These are phyloP conservation scores for Hestina assimilis DNA, from an alignment of 1,140 invertebrate genomes.

Conservation along the genomic window DNA sequence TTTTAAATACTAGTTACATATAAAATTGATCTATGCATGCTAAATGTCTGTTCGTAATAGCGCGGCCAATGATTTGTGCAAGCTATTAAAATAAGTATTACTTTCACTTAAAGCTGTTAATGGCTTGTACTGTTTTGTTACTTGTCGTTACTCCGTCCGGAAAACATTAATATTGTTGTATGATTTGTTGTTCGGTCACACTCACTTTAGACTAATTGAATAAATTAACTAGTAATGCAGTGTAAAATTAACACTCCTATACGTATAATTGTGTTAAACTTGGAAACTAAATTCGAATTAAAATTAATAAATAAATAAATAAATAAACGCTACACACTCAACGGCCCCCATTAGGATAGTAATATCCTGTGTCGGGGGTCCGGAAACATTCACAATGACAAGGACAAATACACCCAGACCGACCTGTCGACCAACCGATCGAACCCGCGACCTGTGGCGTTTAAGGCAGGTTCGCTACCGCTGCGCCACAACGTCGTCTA, in stretches of 20 bases:
- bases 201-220: constrained; percentile 24
- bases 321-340: no score
- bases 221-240: constrained; percentile 11
- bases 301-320: no score
- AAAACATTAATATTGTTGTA: constrained; percentile 25
- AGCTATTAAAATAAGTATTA: constrained; percentile 4
- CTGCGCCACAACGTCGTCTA: no score
- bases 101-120: neutral
- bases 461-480: no score
- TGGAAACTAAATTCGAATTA: no score
- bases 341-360: no score
- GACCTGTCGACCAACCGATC: no score
- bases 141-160: constrained; percentile 18
- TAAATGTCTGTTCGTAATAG: constrained; percentile 13
- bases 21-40: constrained; percentile 14
- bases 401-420: no score
- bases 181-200: constrained; percentile 23
- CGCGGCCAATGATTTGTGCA: constrained; percentile 4
- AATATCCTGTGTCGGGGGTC: no score
- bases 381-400: no score
- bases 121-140: neutral
- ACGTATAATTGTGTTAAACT: neutral
- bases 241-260: neutral
- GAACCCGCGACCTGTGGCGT: no score
- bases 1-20: no score